Base-by-base conservation (phyloP, 2,888 invertebrate genomes). In the Meliscaeva auricollis region DNA sequence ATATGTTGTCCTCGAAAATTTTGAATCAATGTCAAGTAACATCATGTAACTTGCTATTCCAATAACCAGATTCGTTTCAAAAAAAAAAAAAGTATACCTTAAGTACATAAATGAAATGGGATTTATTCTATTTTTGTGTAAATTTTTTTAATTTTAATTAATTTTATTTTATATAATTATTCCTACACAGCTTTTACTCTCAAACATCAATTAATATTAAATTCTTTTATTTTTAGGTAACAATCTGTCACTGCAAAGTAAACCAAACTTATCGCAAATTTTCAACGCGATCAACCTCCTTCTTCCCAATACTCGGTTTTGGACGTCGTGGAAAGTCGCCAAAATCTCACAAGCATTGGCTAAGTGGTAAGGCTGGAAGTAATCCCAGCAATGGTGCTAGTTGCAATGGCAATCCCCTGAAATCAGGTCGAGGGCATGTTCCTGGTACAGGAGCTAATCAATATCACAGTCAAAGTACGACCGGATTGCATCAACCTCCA, bases 201-300 rank as follows among this genome's bases (percentile, higher is more conserved):
- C n/a, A n/a, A n/a, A n/a, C n/a, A n/a, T n/a, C n/a, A 38, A 38
- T 2, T 38, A 38, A 38, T 13, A 9, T 11, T 9, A 38, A 38
- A 17, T 22, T 3, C 11, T 32, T 17, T n/a, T 20, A 4, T 20
- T 15, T 54, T 56, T 62, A 96, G 96, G 95, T 96, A 88, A 95
- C 95, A 64, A 95, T 95, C 48, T 96, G 96, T 91, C 96, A 96
- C 91, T 96, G 96, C 91, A 94, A 96, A 88, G 95, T 96, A 88
- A 95, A 96, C 93, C 95, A 96, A 92, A 96, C 96, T 0, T 96
- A 96, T 92, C 94, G 95, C 60, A 94, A 94, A 41, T 93, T 95
- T 88, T 92, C 94, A 75, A 93, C 94, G 7, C 93, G 94, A 38
- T 91, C 94, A 26, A 92, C 94, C 87, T 94, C 94, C 78, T 91